Conservation (phyloP, 2,797 vertebrate species). For the Rachycentron canadum region DNA sequence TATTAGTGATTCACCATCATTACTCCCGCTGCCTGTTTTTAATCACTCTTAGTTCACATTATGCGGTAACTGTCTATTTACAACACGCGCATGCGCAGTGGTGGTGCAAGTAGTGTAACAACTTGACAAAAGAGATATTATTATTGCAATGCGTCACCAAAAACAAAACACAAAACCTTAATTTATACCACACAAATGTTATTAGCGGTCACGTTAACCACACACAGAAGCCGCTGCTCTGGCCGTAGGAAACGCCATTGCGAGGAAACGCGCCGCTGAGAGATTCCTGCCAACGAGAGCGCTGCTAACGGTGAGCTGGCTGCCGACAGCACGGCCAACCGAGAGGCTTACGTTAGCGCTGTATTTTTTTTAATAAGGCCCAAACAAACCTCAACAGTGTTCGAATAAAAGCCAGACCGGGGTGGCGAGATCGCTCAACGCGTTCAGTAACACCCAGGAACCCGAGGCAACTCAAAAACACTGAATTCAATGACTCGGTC, state of each 20-base stretch:
- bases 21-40: background rate
- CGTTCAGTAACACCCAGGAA: rapidly evolving
- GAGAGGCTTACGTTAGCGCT: slow-evolving; percentile 50
- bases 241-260: background rate
- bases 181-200: background rate
- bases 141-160: slow-evolving; percentile 20
- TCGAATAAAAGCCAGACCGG: rapidly evolving
- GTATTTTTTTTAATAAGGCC: slow-evolving; percentile 21
- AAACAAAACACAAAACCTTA: background rate
- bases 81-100: slow-evolving; percentile 53
- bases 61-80: background rate
- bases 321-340: slow-evolving; percentile 47
- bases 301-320: slow-evolving; percentile 39
- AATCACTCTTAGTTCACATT: background rate
- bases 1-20: background rate
- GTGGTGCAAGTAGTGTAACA: slow-evolving; percentile 27
- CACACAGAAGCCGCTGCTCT: background rate
- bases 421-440: rapidly evolving
- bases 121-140: slow-evolving; percentile 55
- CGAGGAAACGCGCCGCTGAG: slow-evolving; percentile 6
- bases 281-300: slow-evolving; percentile 4
- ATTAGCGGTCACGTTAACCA: background rate
- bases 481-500: slow-evolving; percentile 49
- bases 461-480: background rate
- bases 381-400: slow-evolving; percentile 4